These are phyloP conservation scores for Oopsacas minuta DNA, from an alignment of 37 sponge, comb jelly and placozoan species.

Conservation along the genomic window DNA sequence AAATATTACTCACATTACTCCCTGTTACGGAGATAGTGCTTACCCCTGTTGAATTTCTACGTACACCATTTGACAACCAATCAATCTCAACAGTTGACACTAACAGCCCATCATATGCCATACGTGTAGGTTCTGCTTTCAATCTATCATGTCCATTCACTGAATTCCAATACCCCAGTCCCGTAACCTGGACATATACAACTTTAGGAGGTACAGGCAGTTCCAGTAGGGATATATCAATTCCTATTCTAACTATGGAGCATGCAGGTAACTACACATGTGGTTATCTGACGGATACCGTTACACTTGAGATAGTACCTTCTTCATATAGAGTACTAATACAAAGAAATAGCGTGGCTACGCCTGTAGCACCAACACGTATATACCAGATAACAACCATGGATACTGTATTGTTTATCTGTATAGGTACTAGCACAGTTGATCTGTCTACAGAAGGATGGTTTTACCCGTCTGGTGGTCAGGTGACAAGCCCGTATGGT, in stretches of 20 bases:
- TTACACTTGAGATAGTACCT: background rate
- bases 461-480: background rate
- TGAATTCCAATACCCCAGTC: background rate
- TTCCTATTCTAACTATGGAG: background rate
- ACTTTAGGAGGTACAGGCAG: background rate
- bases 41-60: background rate
- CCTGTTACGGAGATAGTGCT: background rate
- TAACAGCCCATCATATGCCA: background rate
- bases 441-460: background rate
- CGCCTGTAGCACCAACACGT: background rate
- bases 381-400: background rate
- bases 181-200: background rate
- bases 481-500: background rate
- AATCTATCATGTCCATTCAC: slow-evolving; percentile 4
- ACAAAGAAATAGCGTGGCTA: background rate
- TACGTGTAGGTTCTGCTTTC: slow-evolving; percentile 10
- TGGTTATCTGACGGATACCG: background rate
- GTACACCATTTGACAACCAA: slow-evolving; percentile 6
- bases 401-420: background rate
- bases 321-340: background rate
- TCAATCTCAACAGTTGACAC: slow-evolving; percentile 1
- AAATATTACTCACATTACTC: background rate
- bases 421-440: background rate
- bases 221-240: background rate
- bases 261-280: slow-evolving; percentile 9